Evolutionary conservation across 2,797 vertebrate species (phyloP).

Genomic region (Artibeus jamaicensis): DNA sequence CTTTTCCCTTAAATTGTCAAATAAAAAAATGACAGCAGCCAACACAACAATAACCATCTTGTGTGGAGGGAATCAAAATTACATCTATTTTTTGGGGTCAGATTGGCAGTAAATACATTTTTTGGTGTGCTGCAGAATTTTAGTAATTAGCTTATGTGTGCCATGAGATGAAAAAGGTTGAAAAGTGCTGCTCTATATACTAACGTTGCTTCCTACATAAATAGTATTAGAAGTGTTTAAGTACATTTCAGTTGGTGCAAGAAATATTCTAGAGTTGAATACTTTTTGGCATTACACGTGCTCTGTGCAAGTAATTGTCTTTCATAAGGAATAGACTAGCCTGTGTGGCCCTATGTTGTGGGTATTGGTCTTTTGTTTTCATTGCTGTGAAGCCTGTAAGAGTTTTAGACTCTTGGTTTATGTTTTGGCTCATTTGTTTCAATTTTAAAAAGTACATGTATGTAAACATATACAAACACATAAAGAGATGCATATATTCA

Average conservation of each 20-base stretch:
- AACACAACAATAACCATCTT: not conserved
- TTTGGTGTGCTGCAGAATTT: not conserved
- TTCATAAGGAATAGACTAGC: not conserved
- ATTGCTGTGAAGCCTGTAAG: not conserved
- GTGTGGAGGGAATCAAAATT: not conserved
- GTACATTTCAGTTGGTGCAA: not conserved
- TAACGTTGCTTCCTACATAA: not conserved
- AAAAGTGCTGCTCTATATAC: not conserved
- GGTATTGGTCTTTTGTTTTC: conserved; percentile 9
- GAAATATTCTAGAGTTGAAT: not conserved
- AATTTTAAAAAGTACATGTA: not conserved
- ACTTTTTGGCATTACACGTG: not conserved
- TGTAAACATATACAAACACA: not conserved
- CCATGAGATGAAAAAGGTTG: not conserved
- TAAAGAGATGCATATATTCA: not conserved
- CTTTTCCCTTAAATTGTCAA: not conserved
- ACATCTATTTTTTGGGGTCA: not conserved
- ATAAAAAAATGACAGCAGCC: not conserved
- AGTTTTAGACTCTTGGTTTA: not conserved
- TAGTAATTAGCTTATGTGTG: not conserved
- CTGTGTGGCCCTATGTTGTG: not conserved
- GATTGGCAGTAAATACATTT: not conserved
- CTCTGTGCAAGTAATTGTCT: not conserved
- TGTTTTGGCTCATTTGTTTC: not conserved
- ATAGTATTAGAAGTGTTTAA: not conserved